Percentiles rank a stretch among this genome's conserved stretches.
Conservation (phyloP, 2,888 invertebrate species). For the Dasysyrphus albostriatus region DNA sequence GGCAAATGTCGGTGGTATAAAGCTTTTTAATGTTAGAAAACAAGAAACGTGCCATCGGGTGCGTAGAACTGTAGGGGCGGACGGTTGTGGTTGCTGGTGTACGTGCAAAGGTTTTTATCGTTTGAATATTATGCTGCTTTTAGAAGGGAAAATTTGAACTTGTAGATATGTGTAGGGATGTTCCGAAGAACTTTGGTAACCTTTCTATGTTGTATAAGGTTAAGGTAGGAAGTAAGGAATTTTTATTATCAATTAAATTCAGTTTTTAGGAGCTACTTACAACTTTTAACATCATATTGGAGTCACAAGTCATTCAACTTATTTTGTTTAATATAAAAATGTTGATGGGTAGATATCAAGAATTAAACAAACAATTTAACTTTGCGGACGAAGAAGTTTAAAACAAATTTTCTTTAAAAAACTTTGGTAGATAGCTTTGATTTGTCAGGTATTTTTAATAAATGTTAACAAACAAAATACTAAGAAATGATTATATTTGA, state of each 20-base stretch:
- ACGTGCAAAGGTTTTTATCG: conserved; percentile 10
- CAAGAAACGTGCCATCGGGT: conserved; percentile 20
- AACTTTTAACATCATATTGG: neutral
- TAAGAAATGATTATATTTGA: too few species aligned
- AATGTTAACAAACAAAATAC: too few species aligned
- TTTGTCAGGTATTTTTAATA: too few species aligned
- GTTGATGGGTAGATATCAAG: too few species aligned
- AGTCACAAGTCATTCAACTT: neutral
- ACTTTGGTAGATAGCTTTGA: too few species aligned
- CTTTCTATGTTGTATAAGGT: neutral
- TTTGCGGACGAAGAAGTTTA: neutral
- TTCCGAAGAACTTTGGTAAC: neutral
- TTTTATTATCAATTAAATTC: neutral
- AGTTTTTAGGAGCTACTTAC: neutral
- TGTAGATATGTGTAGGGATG: too few species aligned
- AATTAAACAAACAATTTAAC: neutral
- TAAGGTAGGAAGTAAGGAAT: neutral
- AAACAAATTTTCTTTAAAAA: too few species aligned
- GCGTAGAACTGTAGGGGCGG: conserved; percentile 44
- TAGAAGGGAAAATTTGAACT: neutral
- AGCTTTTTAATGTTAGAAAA: conserved; percentile 65
- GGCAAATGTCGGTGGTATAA: conserved; percentile 38
- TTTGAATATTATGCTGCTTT: neutral
- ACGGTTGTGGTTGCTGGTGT: conserved; percentile 25
- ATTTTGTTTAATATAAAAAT: too few species aligned